Evolutionary conservation across 2,888 invertebrate species (phyloP).

Genomic region (Tetragonisca angustula): DNA sequence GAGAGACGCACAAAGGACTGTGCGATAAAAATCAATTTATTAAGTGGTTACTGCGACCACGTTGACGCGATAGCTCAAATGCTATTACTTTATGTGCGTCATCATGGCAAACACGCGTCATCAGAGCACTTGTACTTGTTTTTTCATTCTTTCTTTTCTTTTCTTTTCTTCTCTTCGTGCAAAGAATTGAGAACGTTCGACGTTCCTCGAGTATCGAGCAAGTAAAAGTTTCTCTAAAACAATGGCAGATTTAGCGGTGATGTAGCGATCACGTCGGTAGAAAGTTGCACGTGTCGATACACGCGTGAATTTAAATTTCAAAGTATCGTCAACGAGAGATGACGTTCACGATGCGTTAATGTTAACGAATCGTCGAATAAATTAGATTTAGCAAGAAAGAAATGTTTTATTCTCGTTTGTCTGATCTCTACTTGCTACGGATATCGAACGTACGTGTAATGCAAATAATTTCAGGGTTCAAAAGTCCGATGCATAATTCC

Average conservation of each 20-base stretch:
- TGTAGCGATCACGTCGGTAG: not conserved
- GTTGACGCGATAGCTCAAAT: conserved; percentile 65
- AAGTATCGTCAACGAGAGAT: not conserved
- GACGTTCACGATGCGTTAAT: no score
- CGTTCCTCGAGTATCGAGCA: no score
- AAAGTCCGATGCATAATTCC: no score
- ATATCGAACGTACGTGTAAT: no score
- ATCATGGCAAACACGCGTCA: conserved; percentile 43
- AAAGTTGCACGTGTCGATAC: not conserved
- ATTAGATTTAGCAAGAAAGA: no score
- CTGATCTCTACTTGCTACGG: no score
- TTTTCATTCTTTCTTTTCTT: not conserved
- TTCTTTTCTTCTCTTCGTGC: not conserved
- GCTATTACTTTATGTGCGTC: conserved; percentile 75
- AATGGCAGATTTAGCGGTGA: no score
- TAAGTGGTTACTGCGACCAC: conserved; percentile 66
- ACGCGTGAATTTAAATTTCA: not conserved
- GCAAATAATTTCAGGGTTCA: no score
- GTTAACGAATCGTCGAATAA: not conserved
- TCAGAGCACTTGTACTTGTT: not conserved
- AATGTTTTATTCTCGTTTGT: no score
- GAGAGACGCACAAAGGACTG: conserved; percentile 57
- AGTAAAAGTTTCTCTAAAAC: no score
- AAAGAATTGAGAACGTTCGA: no score
- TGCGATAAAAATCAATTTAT: conserved; percentile 76